These are phyloP conservation scores for Isoperla grammatica DNA, from an alignment of 2,888 invertebrate genomes.

Conservation along the genomic window DNA sequence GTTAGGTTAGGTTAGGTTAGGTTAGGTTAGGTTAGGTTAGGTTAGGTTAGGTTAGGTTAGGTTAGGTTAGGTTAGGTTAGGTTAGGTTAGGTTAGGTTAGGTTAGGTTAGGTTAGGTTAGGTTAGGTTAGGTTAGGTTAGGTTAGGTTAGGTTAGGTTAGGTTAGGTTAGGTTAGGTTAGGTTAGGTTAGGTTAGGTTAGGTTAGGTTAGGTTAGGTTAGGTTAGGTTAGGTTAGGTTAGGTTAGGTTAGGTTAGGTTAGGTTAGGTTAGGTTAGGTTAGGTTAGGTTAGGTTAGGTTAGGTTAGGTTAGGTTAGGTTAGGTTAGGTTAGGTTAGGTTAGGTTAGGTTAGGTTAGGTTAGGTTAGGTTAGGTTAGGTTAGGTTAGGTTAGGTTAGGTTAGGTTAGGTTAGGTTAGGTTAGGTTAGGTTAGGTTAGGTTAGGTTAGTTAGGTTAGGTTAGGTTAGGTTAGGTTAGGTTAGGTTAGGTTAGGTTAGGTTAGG, in stretches of 20 bases:
- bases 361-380: not conserved
- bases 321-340: conserved; percentile 22
- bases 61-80: conserved; percentile 35
- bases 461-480: too few species aligned
- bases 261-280: conserved; percentile 22
- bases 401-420: too few species aligned
- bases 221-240: conserved; percentile 21
- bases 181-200: conserved; percentile 12
- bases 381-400: too few species aligned
- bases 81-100: conserved; percentile 35
- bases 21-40: conserved; percentile 25
- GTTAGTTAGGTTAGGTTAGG: too few species aligned
- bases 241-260: conserved; percentile 22
- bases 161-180: conserved; percentile 22
- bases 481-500: too few species aligned
- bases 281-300: conserved; percentile 22
- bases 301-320: conserved; percentile 21
- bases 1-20: conserved; percentile 32
- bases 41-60: conserved; percentile 36
- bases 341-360: conserved; percentile 17
- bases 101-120: conserved; percentile 34
- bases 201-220: conserved; percentile 1
- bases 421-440: too few species aligned
- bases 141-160: conserved; percentile 34
- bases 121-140: conserved; percentile 36